A percentile compares a stretch with the other conserved stretches of the same genome.
Conservation (phyloP, 2,888 invertebrate genomes). For the Eristalis pertinax region DNA sequence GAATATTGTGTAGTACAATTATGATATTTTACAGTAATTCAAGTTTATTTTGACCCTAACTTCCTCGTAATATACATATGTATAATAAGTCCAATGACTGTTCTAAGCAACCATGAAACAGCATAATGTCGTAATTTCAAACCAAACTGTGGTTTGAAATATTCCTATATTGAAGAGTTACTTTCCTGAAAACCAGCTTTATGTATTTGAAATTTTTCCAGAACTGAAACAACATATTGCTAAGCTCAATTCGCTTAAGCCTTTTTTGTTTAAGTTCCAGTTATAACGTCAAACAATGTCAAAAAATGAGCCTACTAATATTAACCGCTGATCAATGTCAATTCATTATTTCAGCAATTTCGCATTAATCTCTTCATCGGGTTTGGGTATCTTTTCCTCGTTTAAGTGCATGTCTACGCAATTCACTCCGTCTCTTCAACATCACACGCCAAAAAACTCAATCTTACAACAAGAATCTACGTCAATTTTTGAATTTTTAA, state of each 20-base stretch:
- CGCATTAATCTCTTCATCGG: neutral
- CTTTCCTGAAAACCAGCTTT: no score
- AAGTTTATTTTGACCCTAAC: no score
- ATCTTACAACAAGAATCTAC: conserved; percentile 27
- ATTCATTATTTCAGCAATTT: conserved; percentile 2
- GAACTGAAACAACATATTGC: neutral
- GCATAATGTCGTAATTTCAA: no score
- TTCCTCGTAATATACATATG: no score
- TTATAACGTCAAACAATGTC: neutral
- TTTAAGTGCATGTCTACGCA: neutral
- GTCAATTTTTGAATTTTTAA: conserved; percentile 51
- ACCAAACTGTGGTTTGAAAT: no score
- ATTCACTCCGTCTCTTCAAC: neutral
- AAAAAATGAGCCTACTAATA: neutral
- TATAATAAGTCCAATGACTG: no score
- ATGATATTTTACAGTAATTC: no score
- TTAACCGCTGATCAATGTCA: neutral
- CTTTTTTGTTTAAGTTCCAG: neutral
- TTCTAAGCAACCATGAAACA: no score
- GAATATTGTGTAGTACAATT: no score
- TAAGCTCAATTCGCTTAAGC: no score
- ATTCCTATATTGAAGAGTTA: no score
- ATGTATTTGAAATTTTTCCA: no score
- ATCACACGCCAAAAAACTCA: neutral
- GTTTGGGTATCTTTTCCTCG: neutral